phyloP scores from a whole-genome alignment of 2,113 vertebrate genomes.

The Pteronura brasiliensis region DNA sequence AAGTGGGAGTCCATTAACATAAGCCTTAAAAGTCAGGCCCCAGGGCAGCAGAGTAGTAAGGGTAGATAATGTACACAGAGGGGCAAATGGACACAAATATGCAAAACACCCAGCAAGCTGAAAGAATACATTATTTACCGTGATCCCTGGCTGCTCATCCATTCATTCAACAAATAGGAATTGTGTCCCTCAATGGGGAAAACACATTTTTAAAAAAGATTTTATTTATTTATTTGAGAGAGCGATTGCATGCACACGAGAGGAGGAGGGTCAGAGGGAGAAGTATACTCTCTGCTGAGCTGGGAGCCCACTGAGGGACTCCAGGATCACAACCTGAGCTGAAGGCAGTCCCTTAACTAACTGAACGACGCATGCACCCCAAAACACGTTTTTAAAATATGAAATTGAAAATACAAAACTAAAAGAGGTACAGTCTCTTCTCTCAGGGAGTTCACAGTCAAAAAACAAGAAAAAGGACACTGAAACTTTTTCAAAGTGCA shows the following conservation, averaged over 20 bases:
- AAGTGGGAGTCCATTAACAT: not conserved
- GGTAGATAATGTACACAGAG: not conserved
- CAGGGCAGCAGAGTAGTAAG: not conserved
- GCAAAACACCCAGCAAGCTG: not conserved
- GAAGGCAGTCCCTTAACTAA: too few species aligned
- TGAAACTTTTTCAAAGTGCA: not conserved
- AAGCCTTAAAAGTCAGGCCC: not conserved
- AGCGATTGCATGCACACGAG: accelerated
- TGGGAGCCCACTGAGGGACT: too few species aligned
- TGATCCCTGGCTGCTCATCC: not conserved
- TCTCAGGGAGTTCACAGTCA: not conserved
- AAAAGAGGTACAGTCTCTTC: not conserved
- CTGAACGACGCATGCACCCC: too few species aligned
- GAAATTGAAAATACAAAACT: not conserved
- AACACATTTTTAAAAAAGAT: not conserved
- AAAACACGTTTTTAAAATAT: not conserved
- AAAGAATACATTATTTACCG: not conserved
- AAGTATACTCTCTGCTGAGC: too few species aligned
- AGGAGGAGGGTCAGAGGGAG: too few species aligned
- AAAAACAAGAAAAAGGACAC: not conserved
- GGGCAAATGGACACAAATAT: not conserved
- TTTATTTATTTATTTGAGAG: too few species aligned
- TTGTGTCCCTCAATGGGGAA: not conserved
- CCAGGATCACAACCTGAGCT: too few species aligned
- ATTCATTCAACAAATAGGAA: not conserved